Conservation (phyloP, 2,113 vertebrate genomes). For the Pluvialis apricaria region DNA sequence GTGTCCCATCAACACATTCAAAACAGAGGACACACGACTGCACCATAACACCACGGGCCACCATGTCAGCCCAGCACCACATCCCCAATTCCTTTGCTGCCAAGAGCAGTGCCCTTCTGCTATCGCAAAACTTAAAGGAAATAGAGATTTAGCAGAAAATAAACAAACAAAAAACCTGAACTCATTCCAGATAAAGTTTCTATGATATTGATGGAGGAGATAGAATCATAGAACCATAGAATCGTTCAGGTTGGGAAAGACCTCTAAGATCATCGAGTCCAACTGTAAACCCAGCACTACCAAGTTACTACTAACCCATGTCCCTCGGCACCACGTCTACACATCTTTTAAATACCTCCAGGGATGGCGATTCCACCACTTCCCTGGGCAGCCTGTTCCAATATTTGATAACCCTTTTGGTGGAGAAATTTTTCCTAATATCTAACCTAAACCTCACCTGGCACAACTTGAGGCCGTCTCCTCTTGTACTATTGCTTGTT, state of each 20-base stretch:
- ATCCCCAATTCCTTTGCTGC: background rate
- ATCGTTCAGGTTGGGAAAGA: background rate
- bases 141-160: background rate
- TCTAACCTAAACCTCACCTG: background rate
- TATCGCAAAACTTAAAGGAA: background rate
- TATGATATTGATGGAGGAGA: background rate
- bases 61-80: background rate
- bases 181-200: background rate
- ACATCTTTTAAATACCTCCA: background rate
- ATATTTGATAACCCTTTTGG: background rate
- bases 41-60: accelerated
- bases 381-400: background rate
- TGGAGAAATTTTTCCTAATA: background rate
- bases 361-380: no score
- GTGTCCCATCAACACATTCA: background rate
- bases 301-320: background rate
- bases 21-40: background rate
- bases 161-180: background rate
- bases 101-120: background rate
- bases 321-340: background rate
- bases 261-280: background rate
- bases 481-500: background rate
- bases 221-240: background rate
- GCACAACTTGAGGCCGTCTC: background rate
- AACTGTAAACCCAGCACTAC: background rate